Evolutionary conservation across 2,113 vertebrate genomes (phyloP).

Genomic region (Stomatorhinus ivindoensis): DNA sequence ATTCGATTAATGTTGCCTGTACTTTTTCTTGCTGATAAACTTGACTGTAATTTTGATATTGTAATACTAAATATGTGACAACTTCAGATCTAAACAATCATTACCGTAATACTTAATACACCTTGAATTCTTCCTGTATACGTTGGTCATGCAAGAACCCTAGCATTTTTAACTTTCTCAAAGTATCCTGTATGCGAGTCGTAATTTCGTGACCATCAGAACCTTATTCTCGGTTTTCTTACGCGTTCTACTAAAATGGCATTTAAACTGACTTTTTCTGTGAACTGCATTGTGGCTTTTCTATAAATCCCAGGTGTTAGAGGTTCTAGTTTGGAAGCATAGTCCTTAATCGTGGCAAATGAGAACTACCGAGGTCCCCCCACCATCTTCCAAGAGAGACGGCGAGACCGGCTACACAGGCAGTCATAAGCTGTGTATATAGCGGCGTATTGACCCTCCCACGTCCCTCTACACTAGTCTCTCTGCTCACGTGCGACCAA

Average conservation of each 20-base stretch:
- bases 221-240: background rate
- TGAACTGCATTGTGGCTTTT: background rate
- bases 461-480: slow-evolving; percentile 10
- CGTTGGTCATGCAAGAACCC: background rate
- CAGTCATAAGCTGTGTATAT: background rate
- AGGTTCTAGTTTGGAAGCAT: background rate
- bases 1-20: background rate
- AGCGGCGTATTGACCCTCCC: slow-evolving; percentile 15
- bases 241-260: background rate
- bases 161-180: background rate
- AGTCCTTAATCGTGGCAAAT: background rate
- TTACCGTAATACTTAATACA: background rate
- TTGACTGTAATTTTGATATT: background rate
- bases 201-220: background rate
- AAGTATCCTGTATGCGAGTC: background rate
- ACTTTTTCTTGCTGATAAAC: background rate
- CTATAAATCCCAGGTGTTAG: background rate
- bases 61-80: background rate
- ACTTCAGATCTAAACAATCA: background rate
- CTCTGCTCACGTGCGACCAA: slow-evolving; percentile 18
- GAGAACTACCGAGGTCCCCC: background rate
- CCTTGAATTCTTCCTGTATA: background rate
- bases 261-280: background rate
- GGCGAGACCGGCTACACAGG: background rate
- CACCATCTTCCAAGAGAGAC: background rate